Base-by-base conservation (phyloP, 1,140 invertebrate species). In the Temnothorax curvispinosus region DNA sequence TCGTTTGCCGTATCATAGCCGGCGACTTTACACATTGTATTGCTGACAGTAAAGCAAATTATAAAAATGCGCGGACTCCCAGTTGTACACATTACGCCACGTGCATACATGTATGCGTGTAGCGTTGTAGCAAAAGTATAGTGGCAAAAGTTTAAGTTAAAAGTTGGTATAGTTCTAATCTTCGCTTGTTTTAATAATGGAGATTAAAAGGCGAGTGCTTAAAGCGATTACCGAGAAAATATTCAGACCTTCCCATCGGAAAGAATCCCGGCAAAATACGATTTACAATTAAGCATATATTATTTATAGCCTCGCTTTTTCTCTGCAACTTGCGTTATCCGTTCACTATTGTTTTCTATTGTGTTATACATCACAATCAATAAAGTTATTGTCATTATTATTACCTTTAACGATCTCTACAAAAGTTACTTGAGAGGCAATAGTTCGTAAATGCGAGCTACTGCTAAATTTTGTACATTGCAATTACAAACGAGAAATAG, bases 31-130 rank as follows among this genome's bases (percentile, higher is more conserved):
- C 67, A 82, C 41, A 38, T 11, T 74, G 13, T 47, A 60, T 74
- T 13, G 69, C 8, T 60, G 69, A 84, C 69, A 62, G 54, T 47
- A 32, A 75, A 62, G 47, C 69, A 84, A 62, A 84, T 84, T 84
- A 84, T 72, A 35, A 47, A 58, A 60, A 27, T 75, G 8, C 80
- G 18, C 54, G 1, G 60, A 72, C 38, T 74, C 27, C 11, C 32
- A 44, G 44, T 44, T 11, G 18, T 65, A 78, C n/a, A 41, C 21
- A 32, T 15, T 58, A 71, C 38, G 18, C 13, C 38, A 4, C 1
- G 65, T 54, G 13, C 56, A 21, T 11, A 41, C 8, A 65, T 15
- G 38, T 13, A 8, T 27, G 27, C 21, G 27, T 18, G 50, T 21
- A 38, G 32, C 44, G 13, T 56, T 27, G n/a, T 9, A 21, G n/a